Evolutionary conservation across 2,113 vertebrate species (phyloP).

Genomic region (Pterophyllum scalare): DNA sequence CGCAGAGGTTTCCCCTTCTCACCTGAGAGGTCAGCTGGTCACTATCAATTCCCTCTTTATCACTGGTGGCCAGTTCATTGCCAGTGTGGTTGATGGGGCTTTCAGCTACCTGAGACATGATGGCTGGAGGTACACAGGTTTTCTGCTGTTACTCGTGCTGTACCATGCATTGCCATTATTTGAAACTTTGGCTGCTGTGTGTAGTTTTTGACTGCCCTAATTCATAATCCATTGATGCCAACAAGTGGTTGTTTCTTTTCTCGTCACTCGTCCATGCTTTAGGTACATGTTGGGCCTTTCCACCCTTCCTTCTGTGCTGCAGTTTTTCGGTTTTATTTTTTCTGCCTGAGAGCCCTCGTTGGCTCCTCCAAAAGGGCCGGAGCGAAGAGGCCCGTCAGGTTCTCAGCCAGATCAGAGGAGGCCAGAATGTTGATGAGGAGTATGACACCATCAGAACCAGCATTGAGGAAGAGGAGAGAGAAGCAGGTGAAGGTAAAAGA

Average conservation of each 20-base stretch:
- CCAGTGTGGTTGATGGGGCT: constrained; percentile 90
- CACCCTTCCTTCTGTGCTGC: constrained; percentile 87
- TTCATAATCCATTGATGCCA: background rate
- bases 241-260: background rate
- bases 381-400: constrained; percentile 87
- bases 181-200: background rate
- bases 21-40: constrained; percentile 92
- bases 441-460: constrained; percentile 75
- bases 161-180: background rate
- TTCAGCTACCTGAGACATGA: constrained; percentile 91
- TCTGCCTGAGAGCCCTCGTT: constrained; percentile 95
- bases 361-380: constrained; percentile 94
- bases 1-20: constrained; percentile 92
- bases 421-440: constrained; percentile 78
- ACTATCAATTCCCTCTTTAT: constrained; percentile 95
- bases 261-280: background rate
- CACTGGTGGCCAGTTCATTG: constrained; percentile 97
- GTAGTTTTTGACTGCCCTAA: background rate
- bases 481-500: constrained; percentile 81
- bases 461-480: constrained; percentile 91
- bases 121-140: constrained; percentile 91
- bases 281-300: constrained; percentile 98
- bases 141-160: background rate
- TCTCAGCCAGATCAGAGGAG: constrained; percentile 88
- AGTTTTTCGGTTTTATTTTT: constrained; percentile 96